Evolutionary conservation across 2,888 invertebrate genomes (phyloP).

Genomic region (Dichetophora obliterata): DNA sequence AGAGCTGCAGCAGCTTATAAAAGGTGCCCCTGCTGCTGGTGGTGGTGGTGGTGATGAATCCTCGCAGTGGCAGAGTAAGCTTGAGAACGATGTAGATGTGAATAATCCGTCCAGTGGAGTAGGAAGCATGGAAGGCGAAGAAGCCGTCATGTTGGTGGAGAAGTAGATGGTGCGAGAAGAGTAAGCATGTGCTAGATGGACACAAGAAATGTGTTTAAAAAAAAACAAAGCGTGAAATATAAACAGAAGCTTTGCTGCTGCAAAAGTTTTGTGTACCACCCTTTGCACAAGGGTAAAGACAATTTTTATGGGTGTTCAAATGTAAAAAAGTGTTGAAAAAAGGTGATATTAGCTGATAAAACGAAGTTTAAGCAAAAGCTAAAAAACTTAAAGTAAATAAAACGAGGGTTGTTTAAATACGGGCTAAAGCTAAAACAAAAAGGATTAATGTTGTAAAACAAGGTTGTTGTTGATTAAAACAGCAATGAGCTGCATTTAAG

Average conservation of each 20-base stretch:
- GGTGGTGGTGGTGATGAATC: background rate
- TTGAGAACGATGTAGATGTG: background rate
- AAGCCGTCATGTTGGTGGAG: background rate
- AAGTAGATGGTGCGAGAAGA: background rate
- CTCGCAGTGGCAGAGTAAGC: background rate
- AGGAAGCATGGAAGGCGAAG: slow-evolving; percentile 13
- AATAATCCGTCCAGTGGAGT: slow-evolving; percentile 45
- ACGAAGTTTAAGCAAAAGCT: background rate
- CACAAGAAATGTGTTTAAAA: background rate
- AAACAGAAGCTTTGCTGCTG: background rate
- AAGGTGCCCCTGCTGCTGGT: slow-evolving; percentile 25
- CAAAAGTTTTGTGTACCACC: background rate
- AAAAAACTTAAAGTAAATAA: background rate
- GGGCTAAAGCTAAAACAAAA: background rate
- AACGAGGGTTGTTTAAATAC: background rate
- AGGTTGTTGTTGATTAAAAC: background rate
- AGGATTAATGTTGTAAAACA: background rate
- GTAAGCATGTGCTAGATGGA: background rate
- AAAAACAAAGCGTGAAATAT: background rate
- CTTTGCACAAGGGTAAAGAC: background rate
- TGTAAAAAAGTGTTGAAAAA: slow-evolving; percentile 9
- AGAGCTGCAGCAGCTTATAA: slow-evolving; percentile 55
- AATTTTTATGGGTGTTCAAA: slow-evolving; percentile 4
- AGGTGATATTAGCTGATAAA: slow-evolving; percentile 32
- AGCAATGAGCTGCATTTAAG: background rate